phyloP scores from a whole-genome alignment of 1,140 invertebrate species.

The Halesus radiatus region DNA sequence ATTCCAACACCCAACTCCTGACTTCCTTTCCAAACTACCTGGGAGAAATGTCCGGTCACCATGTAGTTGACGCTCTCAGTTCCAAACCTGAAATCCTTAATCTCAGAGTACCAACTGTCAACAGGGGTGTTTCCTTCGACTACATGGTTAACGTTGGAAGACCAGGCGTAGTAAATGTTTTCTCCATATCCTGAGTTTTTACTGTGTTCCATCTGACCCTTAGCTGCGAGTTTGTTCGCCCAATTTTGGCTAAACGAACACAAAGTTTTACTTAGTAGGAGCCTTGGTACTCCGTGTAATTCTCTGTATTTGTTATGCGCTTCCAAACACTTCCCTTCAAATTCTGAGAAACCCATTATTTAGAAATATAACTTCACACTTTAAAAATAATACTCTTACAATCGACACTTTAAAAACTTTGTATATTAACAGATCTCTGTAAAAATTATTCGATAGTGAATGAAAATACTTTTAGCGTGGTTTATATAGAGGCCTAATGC shows the following conservation, averaged over 20 bases:
- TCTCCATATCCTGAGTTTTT: slow-evolving; percentile 84
- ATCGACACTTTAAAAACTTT: too few relatives aligned
- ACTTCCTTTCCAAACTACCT: slow-evolving; percentile 86
- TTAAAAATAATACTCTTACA: too few relatives aligned
- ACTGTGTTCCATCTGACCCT: slow-evolving; percentile 81
- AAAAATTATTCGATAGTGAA: too few relatives aligned
- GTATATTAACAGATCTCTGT: too few relatives aligned
- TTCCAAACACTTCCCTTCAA: slow-evolving; percentile 76
- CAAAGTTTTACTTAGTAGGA: slow-evolving; percentile 80
- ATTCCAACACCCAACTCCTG: slow-evolving; percentile 84
- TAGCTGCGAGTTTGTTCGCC: slow-evolving; percentile 80
- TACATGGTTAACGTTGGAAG: slow-evolving; percentile 78
- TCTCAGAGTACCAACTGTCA: slow-evolving; percentile 80
- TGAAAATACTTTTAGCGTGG: too few relatives aligned
- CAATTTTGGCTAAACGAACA: slow-evolving; percentile 85
- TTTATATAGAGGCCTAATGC: too few relatives aligned
- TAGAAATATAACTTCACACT: too few relatives aligned
- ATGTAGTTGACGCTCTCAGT: slow-evolving; percentile 75
- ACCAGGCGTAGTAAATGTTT: slow-evolving; percentile 85
- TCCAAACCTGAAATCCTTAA: slow-evolving; percentile 73
- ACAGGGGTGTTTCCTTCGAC: slow-evolving; percentile 80
- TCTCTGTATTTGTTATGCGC: slow-evolving; percentile 83
- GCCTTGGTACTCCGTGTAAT: slow-evolving; percentile 77
- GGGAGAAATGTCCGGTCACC: slow-evolving; percentile 81
- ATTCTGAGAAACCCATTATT: slow-evolving; percentile 59